These are phyloP conservation scores for Drosophila quadrilineata DNA, from an alignment of 1,140 invertebrate genomes.

Conservation along the genomic window DNA sequence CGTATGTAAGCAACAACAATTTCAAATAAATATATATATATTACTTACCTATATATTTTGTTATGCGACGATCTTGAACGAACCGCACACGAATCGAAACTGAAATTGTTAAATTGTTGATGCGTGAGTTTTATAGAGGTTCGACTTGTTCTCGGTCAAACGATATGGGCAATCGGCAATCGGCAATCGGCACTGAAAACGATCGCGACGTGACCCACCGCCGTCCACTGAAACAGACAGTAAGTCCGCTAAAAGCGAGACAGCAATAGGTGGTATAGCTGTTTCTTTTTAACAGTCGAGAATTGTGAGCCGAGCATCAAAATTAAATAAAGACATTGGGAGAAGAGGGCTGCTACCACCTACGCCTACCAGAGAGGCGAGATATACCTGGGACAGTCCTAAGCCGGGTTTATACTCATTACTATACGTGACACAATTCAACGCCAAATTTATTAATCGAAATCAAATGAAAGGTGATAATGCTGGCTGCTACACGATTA, in stretches of 20 bases:
- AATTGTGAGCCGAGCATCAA: slow-evolving; percentile 34
- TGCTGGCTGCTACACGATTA: too few species aligned
- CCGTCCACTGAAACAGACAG: slow-evolving; percentile 3
- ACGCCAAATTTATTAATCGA: slow-evolving; percentile 16
- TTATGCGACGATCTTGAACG: slow-evolving; percentile 46
- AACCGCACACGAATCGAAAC: slow-evolving; percentile 48
- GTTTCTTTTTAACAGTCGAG: too few species aligned
- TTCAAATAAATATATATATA: not conserved
- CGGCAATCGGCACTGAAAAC: not conserved
- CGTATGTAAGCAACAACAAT: not conserved
- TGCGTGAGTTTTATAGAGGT: slow-evolving; percentile 58
- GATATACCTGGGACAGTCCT: slow-evolving; percentile 2
- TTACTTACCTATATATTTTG: slow-evolving; percentile 11
- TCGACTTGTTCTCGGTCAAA: slow-evolving; percentile 1
- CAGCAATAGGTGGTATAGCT: too few species aligned
- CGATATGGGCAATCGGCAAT: slow-evolving; percentile 1
- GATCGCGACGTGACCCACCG: slow-evolving; percentile 33
- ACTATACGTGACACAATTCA: slow-evolving; percentile 61
- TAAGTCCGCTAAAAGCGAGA: too few species aligned
- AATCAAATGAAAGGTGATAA: slow-evolving; percentile 32
- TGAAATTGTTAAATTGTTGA: slow-evolving; percentile 52
- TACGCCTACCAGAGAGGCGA: not conserved
- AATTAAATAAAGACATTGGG: slow-evolving; percentile 3
- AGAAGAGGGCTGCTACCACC: not conserved
- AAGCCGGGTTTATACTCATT: slow-evolving; percentile 44